Evolutionary conservation across 2,888 invertebrate genomes (phyloP).

Genomic region (Diploptera punctata): DNA sequence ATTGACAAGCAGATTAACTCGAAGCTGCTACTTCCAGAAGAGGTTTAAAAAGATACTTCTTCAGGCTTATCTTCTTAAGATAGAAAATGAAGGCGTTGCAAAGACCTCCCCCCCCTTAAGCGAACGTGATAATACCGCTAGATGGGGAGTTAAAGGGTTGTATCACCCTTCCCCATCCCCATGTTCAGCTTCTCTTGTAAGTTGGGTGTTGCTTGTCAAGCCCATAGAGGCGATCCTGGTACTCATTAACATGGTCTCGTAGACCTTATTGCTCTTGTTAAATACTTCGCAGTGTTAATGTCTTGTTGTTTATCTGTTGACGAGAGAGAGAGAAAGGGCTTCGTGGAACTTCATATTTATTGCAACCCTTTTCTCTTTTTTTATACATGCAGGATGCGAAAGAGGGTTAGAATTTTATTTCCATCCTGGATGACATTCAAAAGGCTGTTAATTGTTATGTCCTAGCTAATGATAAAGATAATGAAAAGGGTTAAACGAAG

Average conservation of each 20-base stretch:
- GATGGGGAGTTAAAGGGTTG: conserved; percentile 31
- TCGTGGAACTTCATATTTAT: conserved; percentile 16
- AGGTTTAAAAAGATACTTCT: conserved; percentile 37
- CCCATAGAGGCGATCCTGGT: conserved; percentile 19
- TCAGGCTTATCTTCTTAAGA: conserved; percentile 26
- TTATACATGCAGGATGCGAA: background rate
- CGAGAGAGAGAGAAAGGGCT: background rate
- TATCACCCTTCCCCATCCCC: background rate
- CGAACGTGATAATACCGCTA: conserved; percentile 31
- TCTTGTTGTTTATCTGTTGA: conserved; percentile 18
- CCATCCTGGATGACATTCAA: background rate
- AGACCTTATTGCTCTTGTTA: conserved; percentile 26
- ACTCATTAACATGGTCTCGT: conserved; percentile 26
- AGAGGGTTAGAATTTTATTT: conserved; percentile 2
- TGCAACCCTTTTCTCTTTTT: background rate
- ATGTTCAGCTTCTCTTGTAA: conserved; percentile 10
- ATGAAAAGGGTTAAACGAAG: background rate
- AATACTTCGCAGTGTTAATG: conserved; percentile 14
- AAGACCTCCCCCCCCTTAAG: conserved; percentile 12
- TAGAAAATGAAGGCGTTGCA: conserved; percentile 15
- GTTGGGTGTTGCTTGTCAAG: conserved; percentile 21
- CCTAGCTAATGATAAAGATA: background rate
- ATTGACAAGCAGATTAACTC: conserved; percentile 42
- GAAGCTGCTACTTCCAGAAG: conserved; percentile 28
- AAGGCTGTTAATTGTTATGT: conserved; percentile 1